Evolutionary conservation across 2,888 invertebrate genomes (phyloP), one percentile per base, ranked within the genome.

Genomic region (Drosophila setosimentum): DNA sequence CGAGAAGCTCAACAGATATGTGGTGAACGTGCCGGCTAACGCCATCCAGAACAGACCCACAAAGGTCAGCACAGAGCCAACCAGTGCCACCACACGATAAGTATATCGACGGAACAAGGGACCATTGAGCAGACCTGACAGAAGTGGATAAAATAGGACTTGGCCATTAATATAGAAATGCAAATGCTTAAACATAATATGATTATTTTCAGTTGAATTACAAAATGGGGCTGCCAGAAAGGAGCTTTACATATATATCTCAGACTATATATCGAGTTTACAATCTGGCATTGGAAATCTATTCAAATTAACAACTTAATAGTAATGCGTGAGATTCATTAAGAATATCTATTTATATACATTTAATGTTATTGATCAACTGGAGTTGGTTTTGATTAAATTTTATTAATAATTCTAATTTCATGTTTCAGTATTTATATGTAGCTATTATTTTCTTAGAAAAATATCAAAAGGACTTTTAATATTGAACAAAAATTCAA

Each of bases 81-180:
- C 92, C 32, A 96, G 85, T 0, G 95, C 95, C 6, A 96, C 95
- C 93, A 95, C 95, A 18, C 96, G 94, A 82, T 95, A 96, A 10
- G 95, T 94, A 80, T 95, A 96, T 57, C 94, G 94, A 76, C 95
- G 94, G 90, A 96, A 96, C 32, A 96, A 91, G 2, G 96, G 96
- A 16, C 96, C 96, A 92, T 96, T 96, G 27, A 95, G 94, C 64
- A 96, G 93, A 72, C 92, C 92, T 92, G 53, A 13, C 3, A 33
- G 6, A 6, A 42, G 6, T 42, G 13, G 21, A 21, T 6, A 42
- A 33, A 13, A 5, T 11, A 21, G 1, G 2, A 21, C 11, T 21
- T 45, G n/a, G 2, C 2, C 13, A 45, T 45, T 21, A 45, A 45
- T 45, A 45, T 7, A 7, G 13, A 13, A 13, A 21, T 6, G n/a